Evolutionary conservation across 2,113 vertebrate genomes (phyloP).

Genomic region (Stigmatopora nigra): DNA sequence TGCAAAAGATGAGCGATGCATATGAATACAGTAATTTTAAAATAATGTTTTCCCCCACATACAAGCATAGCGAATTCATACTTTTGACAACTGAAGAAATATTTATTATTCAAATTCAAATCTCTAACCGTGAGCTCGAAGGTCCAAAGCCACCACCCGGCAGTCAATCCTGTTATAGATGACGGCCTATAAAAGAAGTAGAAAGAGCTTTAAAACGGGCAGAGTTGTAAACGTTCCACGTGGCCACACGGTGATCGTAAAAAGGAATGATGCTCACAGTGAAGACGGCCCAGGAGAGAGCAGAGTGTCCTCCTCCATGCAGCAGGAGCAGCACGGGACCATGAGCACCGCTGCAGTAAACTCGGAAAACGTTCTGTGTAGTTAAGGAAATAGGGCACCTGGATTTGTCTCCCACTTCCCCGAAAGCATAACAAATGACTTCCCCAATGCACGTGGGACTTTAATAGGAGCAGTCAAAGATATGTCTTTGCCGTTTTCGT

Average conservation of each 20-base stretch:
- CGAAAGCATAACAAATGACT: too few relatives aligned
- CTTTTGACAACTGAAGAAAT: too few relatives aligned
- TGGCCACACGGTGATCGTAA: neutral
- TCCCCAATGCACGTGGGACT: too few relatives aligned
- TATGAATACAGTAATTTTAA: neutral
- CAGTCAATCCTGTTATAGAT: constrained; percentile 88
- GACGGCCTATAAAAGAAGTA: constrained; percentile 73
- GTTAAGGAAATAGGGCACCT: constrained; percentile 72
- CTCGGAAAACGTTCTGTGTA: constrained; percentile 85
- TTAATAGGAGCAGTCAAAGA: constrained; percentile 68
- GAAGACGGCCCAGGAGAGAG: constrained; percentile 97
- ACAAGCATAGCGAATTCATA: too few relatives aligned
- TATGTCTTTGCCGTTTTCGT: constrained; percentile 94
- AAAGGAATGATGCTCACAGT: constrained; percentile 72
- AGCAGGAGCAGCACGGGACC: constrained; percentile 89
- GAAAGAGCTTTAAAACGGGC: neutral
- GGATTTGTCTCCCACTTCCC: neutral
- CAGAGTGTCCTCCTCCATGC: constrained; percentile 95
- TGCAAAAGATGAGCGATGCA: constrained; percentile 26
- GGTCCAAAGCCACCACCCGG: constrained; percentile 90
- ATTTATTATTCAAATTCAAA: neutral
- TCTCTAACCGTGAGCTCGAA: constrained; percentile 84
- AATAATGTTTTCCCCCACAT: too few relatives aligned
- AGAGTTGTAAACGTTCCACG: neutral
- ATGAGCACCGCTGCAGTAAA: constrained; percentile 88